Percentiles rank a stretch among this genome's conserved stretches.
Conservation (phyloP, 2,797 vertebrate genomes). For the Miopithecus talapoin region DNA sequence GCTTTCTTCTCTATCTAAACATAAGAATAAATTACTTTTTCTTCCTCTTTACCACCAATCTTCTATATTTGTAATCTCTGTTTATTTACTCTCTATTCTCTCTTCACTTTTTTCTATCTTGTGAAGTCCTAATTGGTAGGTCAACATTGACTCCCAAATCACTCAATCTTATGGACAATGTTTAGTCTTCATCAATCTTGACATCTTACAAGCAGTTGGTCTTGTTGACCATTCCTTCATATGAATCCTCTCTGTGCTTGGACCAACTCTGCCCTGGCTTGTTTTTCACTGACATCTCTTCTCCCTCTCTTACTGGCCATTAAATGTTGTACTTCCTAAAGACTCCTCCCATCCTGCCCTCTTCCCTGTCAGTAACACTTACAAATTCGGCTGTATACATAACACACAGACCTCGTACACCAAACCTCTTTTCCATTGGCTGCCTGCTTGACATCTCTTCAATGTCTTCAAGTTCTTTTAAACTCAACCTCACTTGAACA, state of each 20-base stretch:
- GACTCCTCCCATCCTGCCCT: not conserved
- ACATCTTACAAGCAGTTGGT: not conserved
- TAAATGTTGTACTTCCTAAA: not conserved
- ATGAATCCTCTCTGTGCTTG: not conserved
- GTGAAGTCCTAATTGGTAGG: not conserved
- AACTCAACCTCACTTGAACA: not conserved
- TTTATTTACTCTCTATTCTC: not conserved
- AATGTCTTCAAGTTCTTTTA: not conserved
- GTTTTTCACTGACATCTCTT: not conserved
- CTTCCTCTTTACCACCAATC: not conserved
- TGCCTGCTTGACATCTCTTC: not conserved
- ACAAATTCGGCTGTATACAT: rapidly evolving
- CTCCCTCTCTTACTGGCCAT: not conserved
- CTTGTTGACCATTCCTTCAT: not conserved
- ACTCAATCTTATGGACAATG: not conserved
- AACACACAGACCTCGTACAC: not conserved
- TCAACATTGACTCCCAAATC: not conserved
- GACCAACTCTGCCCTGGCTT: not conserved
- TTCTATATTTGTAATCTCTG: not conserved
- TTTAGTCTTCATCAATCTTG: not conserved
- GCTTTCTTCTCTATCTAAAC: not conserved
- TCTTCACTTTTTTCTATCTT: not conserved
- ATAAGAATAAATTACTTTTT: not conserved
- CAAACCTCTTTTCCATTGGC: not conserved
- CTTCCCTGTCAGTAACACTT: not conserved